These are phyloP conservation scores for Artibeus jamaicensis DNA, from an alignment of 2,797 vertebrate species.

Conservation along the genomic window DNA sequence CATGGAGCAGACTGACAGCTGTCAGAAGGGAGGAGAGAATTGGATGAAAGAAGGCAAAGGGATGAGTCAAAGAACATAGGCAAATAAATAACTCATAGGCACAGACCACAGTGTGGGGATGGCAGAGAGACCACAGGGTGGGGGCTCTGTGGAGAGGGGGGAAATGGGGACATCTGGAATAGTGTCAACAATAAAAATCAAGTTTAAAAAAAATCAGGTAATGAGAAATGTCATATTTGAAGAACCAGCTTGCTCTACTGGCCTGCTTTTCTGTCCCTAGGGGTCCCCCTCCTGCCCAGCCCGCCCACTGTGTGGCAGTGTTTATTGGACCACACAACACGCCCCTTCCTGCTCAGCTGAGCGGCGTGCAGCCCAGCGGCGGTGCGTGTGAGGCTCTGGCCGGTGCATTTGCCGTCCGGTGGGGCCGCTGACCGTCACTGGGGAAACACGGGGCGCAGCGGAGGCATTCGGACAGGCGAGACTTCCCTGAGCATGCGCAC, in stretches of 20 bases:
- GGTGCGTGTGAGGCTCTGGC: no score
- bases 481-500: no score
- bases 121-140: neutral
- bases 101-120: neutral
- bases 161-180: neutral
- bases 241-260: neutral
- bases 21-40: neutral
- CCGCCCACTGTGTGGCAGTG: neutral
- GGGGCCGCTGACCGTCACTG: no score
- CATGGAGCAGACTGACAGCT: neutral
- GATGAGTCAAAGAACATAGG: neutral
- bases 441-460: no score
- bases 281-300: fast-evolving
- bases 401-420: no score
- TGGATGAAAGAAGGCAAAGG: neutral
- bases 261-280: neutral
- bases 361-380: neutral
- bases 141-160: no score
- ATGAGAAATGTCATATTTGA: neutral
- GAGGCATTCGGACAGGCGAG: no score
- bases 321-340: neutral
- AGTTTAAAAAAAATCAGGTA: neutral
- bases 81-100: no score
- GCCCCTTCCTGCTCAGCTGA: neutral
- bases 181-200: neutral